Conservation (phyloP, 2,888 invertebrate species). For the Drosophila anceps region DNA sequence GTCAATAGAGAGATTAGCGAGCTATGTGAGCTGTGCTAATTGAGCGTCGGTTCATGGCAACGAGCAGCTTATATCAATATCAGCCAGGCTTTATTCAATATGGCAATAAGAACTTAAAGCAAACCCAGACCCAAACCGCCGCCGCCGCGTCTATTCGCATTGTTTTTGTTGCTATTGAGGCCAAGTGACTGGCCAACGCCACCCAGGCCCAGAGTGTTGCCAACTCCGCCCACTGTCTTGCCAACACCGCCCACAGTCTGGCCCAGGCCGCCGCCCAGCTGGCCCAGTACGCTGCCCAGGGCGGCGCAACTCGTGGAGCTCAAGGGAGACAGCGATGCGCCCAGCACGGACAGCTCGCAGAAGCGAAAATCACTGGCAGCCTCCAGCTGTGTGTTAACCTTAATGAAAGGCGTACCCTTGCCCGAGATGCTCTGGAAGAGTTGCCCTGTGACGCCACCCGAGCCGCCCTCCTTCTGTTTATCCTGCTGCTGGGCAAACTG, state of each 20-base stretch:
- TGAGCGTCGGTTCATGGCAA: slow-evolving; percentile 74
- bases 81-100: slow-evolving; percentile 57
- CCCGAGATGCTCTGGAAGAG: slow-evolving; percentile 85
- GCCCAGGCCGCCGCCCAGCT: slow-evolving; percentile 61
- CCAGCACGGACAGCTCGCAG: slow-evolving; percentile 83
- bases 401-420: slow-evolving; percentile 86
- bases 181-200: slow-evolving; percentile 11
- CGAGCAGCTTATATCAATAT: slow-evolving; percentile 70
- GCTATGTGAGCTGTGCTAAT: slow-evolving; percentile 73
- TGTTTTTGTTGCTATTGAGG: neutral
- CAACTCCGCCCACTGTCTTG: slow-evolving; percentile 34
- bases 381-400: slow-evolving; percentile 86
- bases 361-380: slow-evolving; percentile 85
- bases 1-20: slow-evolving; percentile 78
- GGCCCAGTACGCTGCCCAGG: slow-evolving; percentile 61
- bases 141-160: slow-evolving; percentile 11
- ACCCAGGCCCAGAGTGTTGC: slow-evolving; percentile 43
- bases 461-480: slow-evolving; percentile 34
- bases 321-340: slow-evolving; percentile 78
- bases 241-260: slow-evolving; percentile 49
- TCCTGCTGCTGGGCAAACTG: slow-evolving; percentile 87
- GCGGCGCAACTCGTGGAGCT: slow-evolving; percentile 80
- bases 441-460: slow-evolving; percentile 39
- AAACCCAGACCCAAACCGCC: slow-evolving; percentile 63
- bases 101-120: slow-evolving; percentile 40